Base-by-base conservation (phyloP, 2,113 vertebrate species). In the Cryptoleucopteryx plumbea region DNA sequence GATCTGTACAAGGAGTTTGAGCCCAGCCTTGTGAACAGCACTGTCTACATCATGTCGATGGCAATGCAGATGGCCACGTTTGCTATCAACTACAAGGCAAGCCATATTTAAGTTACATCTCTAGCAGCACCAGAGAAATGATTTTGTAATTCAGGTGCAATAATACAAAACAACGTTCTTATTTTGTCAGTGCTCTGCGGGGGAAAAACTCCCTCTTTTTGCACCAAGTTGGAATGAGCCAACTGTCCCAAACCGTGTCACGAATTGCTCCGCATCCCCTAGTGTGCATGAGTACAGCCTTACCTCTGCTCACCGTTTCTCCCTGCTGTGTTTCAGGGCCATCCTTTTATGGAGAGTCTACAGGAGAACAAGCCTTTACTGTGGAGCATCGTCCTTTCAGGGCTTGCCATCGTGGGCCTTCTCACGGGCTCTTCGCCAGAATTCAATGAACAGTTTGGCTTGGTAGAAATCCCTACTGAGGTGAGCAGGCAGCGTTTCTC, bases 11-110 rank as follows among this genome's bases (percentile, higher is more conserved):
- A 99, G 97, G 99, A 99, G 71, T 99, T 99, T 92, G 99, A 99
- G 98, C 99, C 99, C 4, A 99, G 98, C 93, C 97, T 99, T 31
- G 99, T 99, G 67, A 99, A 99, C 98, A 99, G 99, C 97, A 99
- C 99, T 0, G 99, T 99, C 61, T 99, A 99, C 95, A 99, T 99
- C 93, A 99, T 99, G 99, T 99, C 99, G 16, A 99, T 99, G 99
- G 99, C 99, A 42, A 99, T 99, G 99, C 99, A 99, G 94, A 99
- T 99, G 98, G 99, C 99, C 82, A 99, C 99, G 3, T 99, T 99
- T 29, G 99, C 99, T 62, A 99, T 99, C 97, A 99, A 99, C 97
- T 99, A 99, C 97, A 99, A 99, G 99, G 99, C 99, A 97, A 87
- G 87, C 43, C 20, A 1, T 3, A 32, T 15, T 72, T 16, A 8